Evolutionary conservation across 2,113 vertebrate genomes (phyloP).

Genomic region (Typhlomys cinereus): DNA sequence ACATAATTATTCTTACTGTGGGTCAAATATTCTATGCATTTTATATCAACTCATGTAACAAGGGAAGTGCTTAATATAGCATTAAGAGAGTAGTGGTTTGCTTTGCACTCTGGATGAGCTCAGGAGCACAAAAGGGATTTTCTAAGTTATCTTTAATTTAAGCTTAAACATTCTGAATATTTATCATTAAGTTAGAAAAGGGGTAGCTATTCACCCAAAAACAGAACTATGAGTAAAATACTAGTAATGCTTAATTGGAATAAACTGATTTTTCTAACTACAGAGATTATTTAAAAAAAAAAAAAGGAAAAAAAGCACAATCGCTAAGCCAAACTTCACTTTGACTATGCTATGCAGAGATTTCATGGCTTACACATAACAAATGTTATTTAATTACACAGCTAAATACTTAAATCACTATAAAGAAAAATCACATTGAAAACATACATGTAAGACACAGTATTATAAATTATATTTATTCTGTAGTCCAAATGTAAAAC

Average conservation of each 20-base stretch:
- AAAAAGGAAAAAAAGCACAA: no score
- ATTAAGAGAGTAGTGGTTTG: not conserved
- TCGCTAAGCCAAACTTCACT: conserved; percentile 12
- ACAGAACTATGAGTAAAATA: conserved; percentile 17
- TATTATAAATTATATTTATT: not conserved
- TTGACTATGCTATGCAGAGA: not conserved
- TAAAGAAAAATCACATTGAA: conserved; percentile 13
- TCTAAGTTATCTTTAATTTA: conserved; percentile 43
- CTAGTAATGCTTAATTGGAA: conserved; percentile 1
- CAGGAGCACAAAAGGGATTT: not conserved
- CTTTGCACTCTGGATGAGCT: conserved; percentile 18
- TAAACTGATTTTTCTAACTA: conserved; percentile 43
- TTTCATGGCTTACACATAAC: not conserved
- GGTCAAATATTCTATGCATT: not conserved
- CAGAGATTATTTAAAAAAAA: not conserved
- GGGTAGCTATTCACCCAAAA: not conserved
- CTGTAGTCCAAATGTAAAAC: conserved; percentile 15
- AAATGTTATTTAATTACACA: not conserved
- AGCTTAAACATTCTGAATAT: conserved; percentile 11
- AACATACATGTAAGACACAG: not conserved
- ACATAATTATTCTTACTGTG: not conserved
- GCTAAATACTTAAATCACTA: not conserved
- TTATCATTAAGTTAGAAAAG: conserved; percentile 48
- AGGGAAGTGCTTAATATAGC: conserved; percentile 25
- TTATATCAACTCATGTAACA: conserved; percentile 21